Evolutionary conservation across 2,888 invertebrate genomes (phyloP).

Genomic region (Ceraclea dissimilis): DNA sequence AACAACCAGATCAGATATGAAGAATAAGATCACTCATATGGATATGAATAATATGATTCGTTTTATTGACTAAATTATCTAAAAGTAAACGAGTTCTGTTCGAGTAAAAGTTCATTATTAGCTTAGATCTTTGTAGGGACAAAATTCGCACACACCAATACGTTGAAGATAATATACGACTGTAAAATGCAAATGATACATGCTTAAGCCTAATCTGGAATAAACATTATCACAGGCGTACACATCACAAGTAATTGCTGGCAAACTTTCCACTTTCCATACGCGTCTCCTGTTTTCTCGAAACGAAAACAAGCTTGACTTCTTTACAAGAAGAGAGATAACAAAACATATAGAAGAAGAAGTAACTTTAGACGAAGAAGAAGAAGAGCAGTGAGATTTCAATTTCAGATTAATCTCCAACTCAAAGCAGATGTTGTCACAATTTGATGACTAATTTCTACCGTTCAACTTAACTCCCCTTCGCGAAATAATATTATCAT

Average conservation of each 20-base stretch:
- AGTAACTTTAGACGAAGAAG: too few species aligned
- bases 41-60: too few species aligned
- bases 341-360: background rate
- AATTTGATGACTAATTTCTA: constrained; percentile 7
- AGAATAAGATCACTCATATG: too few species aligned
- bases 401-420: constrained; percentile 12
- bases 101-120: too few species aligned
- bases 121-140: too few species aligned
- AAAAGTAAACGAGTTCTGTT: too few species aligned
- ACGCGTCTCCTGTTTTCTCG: background rate
- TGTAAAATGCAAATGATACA: too few species aligned
- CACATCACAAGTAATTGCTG: background rate
- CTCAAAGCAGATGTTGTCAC: constrained; percentile 10
- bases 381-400: constrained; percentile 8
- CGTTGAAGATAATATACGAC: too few species aligned
- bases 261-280: background rate
- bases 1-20: too few species aligned
- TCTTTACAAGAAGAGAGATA: background rate
- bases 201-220: too few species aligned
- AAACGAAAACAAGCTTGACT: background rate
- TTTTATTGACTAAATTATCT: too few species aligned
- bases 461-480: background rate
- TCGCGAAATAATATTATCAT: background rate
- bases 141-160: too few species aligned
- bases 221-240: background rate